These are phyloP conservation scores for Macrophya alboannulata DNA, from an alignment of 2,888 invertebrate species.

Conservation along the genomic window DNA sequence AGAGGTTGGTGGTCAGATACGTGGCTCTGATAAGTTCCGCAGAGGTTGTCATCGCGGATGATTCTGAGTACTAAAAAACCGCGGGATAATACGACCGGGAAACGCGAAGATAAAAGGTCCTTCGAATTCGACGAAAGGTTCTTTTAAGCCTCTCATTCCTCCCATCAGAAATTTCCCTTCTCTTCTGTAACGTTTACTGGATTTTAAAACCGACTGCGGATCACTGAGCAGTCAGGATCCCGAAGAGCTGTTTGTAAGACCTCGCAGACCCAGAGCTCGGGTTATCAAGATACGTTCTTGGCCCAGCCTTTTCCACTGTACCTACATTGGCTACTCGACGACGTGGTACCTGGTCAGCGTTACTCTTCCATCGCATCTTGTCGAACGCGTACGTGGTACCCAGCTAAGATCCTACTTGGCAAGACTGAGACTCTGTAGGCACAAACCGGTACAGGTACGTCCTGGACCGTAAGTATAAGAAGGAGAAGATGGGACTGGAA, in stretches of 20 bases:
- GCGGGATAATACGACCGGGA: not conserved
- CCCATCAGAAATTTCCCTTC: not conserved
- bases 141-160: not conserved
- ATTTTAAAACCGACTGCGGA: not conserved
- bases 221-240: conserved; percentile 9
- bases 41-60: conserved; percentile 68
- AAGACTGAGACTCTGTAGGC: not conserved
- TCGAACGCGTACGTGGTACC: conserved; percentile 1
- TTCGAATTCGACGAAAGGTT: not conserved
- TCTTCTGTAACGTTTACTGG: not conserved
- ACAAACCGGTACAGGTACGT: conserved; percentile 17
- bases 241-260: conserved; percentile 14
- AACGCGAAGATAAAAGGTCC: not conserved
- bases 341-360: not conserved
- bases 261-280: conserved; percentile 18
- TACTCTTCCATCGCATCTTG: not conserved
- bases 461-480: not conserved
- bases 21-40: conserved; percentile 64
- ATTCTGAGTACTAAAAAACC: not conserved
- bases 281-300: conserved; percentile 26
- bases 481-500: not conserved
- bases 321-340: conserved; percentile 18
- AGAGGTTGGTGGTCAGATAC: conserved; percentile 70
- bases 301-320: not conserved
- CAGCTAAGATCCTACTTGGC: not conserved